Conservation (phyloP, 2,888 invertebrate genomes). For the Drosophila leonis region DNA sequence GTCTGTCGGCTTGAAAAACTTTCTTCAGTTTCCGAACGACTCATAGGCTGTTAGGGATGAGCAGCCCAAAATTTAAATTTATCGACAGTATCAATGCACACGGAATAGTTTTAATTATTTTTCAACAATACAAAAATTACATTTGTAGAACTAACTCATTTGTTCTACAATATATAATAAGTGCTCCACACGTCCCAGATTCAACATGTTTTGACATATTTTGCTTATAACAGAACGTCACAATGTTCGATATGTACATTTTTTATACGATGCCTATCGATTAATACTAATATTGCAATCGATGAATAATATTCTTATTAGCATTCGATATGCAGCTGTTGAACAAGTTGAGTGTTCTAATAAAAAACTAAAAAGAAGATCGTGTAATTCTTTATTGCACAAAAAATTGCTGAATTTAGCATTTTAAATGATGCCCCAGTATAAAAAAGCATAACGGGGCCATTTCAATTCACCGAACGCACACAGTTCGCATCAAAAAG, state of each 20-base stretch:
- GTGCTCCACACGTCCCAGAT: not conserved
- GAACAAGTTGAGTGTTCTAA: constrained; percentile 31
- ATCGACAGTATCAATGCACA: constrained; percentile 11
- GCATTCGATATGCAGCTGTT: constrained; percentile 47
- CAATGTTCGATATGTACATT: not conserved
- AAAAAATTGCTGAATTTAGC: constrained; percentile 32
- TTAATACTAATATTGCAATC: not conserved
- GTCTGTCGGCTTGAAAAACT: constrained; percentile 29
- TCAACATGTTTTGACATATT: not conserved
- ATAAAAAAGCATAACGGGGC: not conserved
- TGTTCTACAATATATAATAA: no score
- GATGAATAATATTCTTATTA: constrained; percentile 20
- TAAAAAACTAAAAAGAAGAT: constrained; percentile 6
- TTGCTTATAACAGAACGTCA: constrained; percentile 1
- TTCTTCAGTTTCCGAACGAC: constrained; percentile 57
- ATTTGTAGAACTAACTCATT: not conserved
- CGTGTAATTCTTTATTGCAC: constrained; percentile 22
- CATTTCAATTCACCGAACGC: not conserved
- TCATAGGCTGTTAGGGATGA: constrained; percentile 47
- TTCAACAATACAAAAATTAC: not conserved
- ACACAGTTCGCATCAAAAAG: constrained; percentile 9
- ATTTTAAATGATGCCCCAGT: constrained; percentile 15
- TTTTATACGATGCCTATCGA: not conserved
- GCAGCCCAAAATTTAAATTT: not conserved
- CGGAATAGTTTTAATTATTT: not conserved